phyloP scores from a whole-genome alignment of 2,113 vertebrate genomes.

The Pterophyllum scalare region DNA sequence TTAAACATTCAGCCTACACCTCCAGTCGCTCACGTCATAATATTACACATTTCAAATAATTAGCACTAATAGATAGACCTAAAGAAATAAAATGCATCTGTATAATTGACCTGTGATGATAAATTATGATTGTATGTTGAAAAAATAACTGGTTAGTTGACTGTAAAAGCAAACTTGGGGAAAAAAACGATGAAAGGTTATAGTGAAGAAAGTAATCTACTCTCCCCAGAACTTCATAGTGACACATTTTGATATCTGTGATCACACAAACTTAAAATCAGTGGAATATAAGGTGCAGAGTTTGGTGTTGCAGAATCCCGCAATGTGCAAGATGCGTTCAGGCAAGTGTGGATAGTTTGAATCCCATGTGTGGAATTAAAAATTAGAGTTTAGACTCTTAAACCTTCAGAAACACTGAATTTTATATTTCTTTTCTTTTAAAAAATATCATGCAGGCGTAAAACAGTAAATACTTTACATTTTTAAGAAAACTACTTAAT shows the following conservation, averaged over 20 bases:
- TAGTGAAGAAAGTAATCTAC: background rate
- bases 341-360: background rate
- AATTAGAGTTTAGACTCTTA: background rate
- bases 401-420: background rate
- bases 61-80: background rate
- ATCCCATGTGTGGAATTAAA: too few relatives aligned
- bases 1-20: background rate
- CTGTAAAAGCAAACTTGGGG: background rate
- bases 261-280: background rate
- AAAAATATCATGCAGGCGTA: background rate
- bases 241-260: background rate
- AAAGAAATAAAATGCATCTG: background rate
- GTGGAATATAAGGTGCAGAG: background rate
- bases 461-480: background rate
- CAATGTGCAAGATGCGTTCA: too few relatives aligned
- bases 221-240: background rate
- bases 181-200: background rate
- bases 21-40: background rate
- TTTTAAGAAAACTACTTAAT: background rate
- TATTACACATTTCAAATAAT: background rate
- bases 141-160: background rate
- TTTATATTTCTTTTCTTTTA: background rate
- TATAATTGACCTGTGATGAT: background rate
- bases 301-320: background rate
- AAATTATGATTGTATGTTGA: background rate